Conservation (phyloP, 2,888 invertebrate genomes). For the Chorisops tibialis region DNA sequence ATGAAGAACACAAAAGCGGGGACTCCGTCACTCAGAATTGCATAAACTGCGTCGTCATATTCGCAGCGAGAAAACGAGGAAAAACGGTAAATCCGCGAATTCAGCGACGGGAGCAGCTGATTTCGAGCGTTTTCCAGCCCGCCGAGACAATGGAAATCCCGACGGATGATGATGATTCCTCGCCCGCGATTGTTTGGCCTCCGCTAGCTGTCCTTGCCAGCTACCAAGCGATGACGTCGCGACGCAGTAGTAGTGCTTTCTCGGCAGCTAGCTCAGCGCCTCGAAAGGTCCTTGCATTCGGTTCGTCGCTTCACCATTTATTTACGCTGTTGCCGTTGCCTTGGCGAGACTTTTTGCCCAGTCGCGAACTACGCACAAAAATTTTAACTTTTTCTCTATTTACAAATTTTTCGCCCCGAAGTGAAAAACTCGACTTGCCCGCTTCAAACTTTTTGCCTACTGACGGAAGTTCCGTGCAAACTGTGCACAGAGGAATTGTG, state of each 20-base stretch:
- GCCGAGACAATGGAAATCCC: no score
- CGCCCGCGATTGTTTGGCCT: background rate
- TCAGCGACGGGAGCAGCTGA: background rate
- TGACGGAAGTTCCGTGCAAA: slow-evolving; percentile 7
- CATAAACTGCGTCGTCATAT: slow-evolving; percentile 25
- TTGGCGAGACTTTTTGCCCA: background rate
- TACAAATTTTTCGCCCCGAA: slow-evolving; percentile 23
- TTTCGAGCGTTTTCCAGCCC: background rate
- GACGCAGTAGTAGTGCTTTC: slow-evolving; percentile 4
- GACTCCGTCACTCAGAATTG: slow-evolving; percentile 21
- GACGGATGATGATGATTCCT: no score
- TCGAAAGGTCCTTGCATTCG: background rate
- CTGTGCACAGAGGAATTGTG: no score
- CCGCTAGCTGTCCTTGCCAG: slow-evolving; percentile 4
- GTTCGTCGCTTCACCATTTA: slow-evolving; percentile 6
- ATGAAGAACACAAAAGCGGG: slow-evolving; percentile 18
- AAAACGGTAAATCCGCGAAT: background rate
- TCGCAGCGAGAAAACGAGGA: background rate
- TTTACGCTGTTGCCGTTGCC: slow-evolving; percentile 11
- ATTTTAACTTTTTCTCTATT: slow-evolving; percentile 23
- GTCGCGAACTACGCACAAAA: slow-evolving; percentile 31
- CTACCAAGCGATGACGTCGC: slow-evolving; percentile 26
- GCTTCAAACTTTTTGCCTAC: slow-evolving; percentile 20
- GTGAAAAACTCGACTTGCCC: slow-evolving; percentile 22
- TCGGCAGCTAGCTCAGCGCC: slow-evolving; percentile 8